Evolutionary conservation across 2,888 invertebrate species (phyloP), one percentile per base, ranked within the genome.

Genomic region (Monoplex corrugatus): DNA sequence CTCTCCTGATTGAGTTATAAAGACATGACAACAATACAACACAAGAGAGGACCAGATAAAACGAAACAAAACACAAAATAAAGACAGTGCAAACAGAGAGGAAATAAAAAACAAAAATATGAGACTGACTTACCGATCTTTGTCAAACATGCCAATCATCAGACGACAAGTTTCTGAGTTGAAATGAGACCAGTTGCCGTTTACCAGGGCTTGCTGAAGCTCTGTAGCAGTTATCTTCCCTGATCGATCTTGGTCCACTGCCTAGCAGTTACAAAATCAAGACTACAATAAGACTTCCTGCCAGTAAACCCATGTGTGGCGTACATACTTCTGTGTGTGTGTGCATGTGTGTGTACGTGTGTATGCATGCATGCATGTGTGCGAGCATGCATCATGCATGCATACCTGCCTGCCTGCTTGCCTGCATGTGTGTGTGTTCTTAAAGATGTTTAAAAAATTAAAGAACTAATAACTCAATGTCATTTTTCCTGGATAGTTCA

Each of bases 101-200:
- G n/a, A n/a, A n/a, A n/a, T n/a, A 85, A 44, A 87, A 86, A 72
- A 10, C 6, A 43, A 84, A 44, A 38, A 75, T 13, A 0, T 19
- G 35, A 1, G 23, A 57, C 5, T 3, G 3, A 83, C 93, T 90
- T 89, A 95, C 96, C 94, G 94, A 92, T 95, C 94, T 89, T 90
- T 93, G 91, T 96, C 96, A 94, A 96, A 96, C 96, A 96, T 96
- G 86, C 96, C 95, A 84, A 96, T 95, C 96, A 96, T 96, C 23
- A 96, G 93, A 57, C 96, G 92, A 91, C 96, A 96, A 0, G 96
- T 96, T 89, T 96, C 96, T 43, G 92, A 87, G 90, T 96, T 96
- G 92, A 96, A 96, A 0, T 95, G 94, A n/a, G 95, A 93, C 95
- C 95, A 96, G 93, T 96, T 96, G 43, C 95, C 95, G 92, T 96